phyloP scores from a whole-genome alignment of 2,888 invertebrate species.

The Xestia c-nigrum region DNA sequence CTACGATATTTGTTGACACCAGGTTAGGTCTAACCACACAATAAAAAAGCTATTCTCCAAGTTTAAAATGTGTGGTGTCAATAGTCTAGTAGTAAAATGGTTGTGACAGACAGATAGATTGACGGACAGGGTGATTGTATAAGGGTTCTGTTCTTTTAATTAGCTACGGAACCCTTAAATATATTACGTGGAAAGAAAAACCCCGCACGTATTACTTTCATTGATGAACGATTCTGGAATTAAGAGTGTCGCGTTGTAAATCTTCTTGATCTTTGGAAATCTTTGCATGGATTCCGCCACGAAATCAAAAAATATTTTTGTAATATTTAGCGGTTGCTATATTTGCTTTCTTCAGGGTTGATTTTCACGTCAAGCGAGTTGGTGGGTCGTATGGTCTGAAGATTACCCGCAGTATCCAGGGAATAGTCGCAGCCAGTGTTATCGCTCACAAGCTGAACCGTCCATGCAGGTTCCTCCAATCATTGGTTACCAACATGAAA shows the following conservation, averaged over 20 bases:
- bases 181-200: not conserved
- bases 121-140: not conserved
- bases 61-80: not conserved
- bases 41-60: not conserved
- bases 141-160: no score
- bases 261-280: not conserved
- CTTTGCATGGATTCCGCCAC: not conserved
- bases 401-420: slow-evolving; percentile 89
- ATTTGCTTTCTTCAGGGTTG: slow-evolving; percentile 87
- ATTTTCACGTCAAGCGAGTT: slow-evolving; percentile 83
- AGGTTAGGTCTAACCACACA: no score
- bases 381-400: slow-evolving; percentile 92
- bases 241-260: not conserved
- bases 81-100: not conserved
- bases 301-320: not conserved
- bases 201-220: not conserved
- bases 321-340: not conserved
- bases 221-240: not conserved
- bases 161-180: not conserved
- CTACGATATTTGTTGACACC: no score
- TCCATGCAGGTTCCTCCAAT: slow-evolving; percentile 92
- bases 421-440: slow-evolving; percentile 92
- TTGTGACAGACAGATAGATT: not conserved
- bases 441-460: slow-evolving; percentile 90
- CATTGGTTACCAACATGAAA: slow-evolving; percentile 91